Conservation (phyloP, 2,797 vertebrate genomes). For the Pelobates cultripes region DNA sequence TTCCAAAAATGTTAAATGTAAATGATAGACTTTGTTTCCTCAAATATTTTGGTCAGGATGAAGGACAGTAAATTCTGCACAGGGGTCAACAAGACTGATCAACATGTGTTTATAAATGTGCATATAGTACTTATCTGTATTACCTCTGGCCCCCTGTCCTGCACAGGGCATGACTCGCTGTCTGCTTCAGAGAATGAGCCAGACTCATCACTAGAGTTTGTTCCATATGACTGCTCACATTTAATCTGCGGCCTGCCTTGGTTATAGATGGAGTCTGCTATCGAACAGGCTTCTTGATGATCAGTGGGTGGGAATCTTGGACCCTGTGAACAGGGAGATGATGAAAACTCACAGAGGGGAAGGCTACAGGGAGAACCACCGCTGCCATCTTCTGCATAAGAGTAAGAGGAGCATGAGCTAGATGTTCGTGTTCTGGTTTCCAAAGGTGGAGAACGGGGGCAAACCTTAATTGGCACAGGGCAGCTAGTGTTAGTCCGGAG, state of each 20-base stretch:
- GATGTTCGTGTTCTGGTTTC: slow-evolving; percentile 96
- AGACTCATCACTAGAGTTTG: slow-evolving; percentile 98
- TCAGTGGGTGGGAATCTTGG: slow-evolving; percentile 87
- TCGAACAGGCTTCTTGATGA: slow-evolving; percentile 85
- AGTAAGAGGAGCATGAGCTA: slow-evolving; percentile 97
- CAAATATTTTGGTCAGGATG: neutral
- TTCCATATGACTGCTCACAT: slow-evolving; percentile 98
- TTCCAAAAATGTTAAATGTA: neutral
- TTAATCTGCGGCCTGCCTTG: slow-evolving; percentile 94
- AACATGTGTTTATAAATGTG: slow-evolving; percentile 20
- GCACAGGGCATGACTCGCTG: slow-evolving; percentile 95
- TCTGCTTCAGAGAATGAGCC: slow-evolving; percentile 98
- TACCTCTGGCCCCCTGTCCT: slow-evolving; percentile 95
- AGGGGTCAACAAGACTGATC: neutral
- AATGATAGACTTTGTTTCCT: neutral
- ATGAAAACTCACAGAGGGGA: slow-evolving; percentile 96
- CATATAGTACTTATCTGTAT: slow-evolving; percentile 63
- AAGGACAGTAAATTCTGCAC: neutral
- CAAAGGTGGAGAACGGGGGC: slow-evolving; percentile 92
- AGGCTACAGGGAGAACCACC: slow-evolving; percentile 96
- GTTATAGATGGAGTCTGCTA: slow-evolving; percentile 85
- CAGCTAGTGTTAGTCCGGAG: slow-evolving; percentile 96
- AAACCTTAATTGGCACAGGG: slow-evolving; percentile 98
- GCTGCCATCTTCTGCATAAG: slow-evolving; percentile 94
- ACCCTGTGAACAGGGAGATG: slow-evolving; percentile 94